Percentiles rank a stretch among this genome's conserved stretches.
Evolutionary conservation across 2,888 invertebrate species (phyloP).

Genomic region (Machimus atricapillus): DNA sequence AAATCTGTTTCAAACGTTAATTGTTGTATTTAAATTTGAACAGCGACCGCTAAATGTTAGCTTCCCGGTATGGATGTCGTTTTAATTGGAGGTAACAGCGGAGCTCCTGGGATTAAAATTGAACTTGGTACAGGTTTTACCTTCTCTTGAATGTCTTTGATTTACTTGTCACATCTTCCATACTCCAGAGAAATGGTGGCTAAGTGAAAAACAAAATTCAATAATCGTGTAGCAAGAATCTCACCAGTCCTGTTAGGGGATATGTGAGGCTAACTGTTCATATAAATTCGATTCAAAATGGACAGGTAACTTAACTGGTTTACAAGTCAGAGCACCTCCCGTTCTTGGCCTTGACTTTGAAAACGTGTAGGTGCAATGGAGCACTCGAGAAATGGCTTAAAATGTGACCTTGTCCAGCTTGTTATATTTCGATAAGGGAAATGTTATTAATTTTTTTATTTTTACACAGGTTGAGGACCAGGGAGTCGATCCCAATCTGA

Average conservation of each 20-base stretch:
- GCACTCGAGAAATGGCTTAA: background rate
- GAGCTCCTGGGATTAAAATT: background rate
- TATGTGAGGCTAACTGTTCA: background rate
- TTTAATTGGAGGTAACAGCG: background rate
- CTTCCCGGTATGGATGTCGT: background rate
- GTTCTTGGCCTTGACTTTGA: background rate
- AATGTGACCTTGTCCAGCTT: background rate
- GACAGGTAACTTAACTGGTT: background rate
- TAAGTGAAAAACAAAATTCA: background rate
- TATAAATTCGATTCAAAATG: background rate
- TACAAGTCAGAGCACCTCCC: background rate
- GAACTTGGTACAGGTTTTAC: background rate
- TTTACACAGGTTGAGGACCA: constrained; percentile 76
- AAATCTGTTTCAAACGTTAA: background rate
- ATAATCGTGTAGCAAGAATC: background rate
- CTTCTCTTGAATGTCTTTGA: background rate
- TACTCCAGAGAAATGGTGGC: background rate
- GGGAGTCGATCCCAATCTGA: constrained; percentile 81
- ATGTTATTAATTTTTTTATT: background rate
- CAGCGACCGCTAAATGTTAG: background rate
- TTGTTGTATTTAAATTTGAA: background rate
- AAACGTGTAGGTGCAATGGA: background rate
- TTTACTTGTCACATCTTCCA: background rate
- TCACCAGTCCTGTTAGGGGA: background rate
- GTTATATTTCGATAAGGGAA: background rate